Percentiles rank a stretch among this genome's conserved stretches.
These are phyloP conservation scores for Leptinotarsa undecemlineata DNA, from an alignment of 1,140 invertebrate species.

Conservation along the genomic window DNA sequence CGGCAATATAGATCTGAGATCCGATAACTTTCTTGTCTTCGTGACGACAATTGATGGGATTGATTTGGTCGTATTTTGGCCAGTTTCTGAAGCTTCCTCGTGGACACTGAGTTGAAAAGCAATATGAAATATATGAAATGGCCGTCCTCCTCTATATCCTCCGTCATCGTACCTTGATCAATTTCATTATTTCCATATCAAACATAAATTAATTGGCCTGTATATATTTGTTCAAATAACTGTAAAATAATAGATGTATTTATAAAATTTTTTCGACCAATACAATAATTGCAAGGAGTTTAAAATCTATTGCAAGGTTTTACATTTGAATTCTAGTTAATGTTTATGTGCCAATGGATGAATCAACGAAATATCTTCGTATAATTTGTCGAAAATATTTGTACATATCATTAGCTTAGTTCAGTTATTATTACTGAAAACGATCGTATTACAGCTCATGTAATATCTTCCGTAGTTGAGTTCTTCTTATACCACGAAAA, in stretches of 20 bases:
- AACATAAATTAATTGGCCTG: conserved; percentile 4
- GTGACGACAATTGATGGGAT: no score
- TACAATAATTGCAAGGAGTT: conserved; percentile 50
- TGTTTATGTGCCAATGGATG: conserved; percentile 44
- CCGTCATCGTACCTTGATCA: background rate
- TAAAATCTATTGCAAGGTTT: conserved; percentile 35
- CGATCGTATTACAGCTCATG: no score
- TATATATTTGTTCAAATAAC: conserved; percentile 13
- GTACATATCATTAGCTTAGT: conserved; percentile 46
- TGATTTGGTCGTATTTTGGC: no score
- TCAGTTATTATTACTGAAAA: conserved; percentile 22
- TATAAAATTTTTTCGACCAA: conserved; percentile 36
- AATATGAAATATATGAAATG: no score
- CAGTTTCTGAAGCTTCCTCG: no score
- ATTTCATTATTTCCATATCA: conserved; percentile 16
- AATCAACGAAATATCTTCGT: conserved; percentile 48
- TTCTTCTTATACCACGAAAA: no score
- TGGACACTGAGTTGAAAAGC: no score
- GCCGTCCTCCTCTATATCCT: no score
- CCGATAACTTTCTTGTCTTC: no score
- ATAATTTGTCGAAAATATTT: conserved; percentile 44
- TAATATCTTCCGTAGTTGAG: no score
- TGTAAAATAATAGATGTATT: conserved; percentile 11
- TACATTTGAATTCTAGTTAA: conserved; percentile 37
- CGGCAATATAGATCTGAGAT: no score